These are phyloP conservation scores for Antennarius striatus DNA, from an alignment of 2,113 vertebrate genomes.

Conservation along the genomic window DNA sequence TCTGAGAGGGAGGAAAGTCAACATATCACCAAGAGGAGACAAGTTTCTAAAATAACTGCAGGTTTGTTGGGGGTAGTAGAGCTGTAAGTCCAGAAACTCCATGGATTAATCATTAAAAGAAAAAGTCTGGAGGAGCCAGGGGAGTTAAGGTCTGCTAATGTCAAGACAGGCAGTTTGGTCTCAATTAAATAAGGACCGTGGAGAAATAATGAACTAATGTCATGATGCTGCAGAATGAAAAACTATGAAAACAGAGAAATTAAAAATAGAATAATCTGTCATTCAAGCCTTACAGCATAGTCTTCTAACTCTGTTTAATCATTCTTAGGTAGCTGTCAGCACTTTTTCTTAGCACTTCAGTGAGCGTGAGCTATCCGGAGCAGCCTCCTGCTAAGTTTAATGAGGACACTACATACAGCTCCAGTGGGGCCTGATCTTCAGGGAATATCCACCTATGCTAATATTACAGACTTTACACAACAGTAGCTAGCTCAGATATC, in stretches of 20 bases:
- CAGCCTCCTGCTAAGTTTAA: constrained; percentile 15
- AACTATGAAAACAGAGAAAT: too few relatives aligned
- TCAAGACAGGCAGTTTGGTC: background rate
- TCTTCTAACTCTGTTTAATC: constrained; percentile 27
- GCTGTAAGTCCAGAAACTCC: constrained; percentile 7
- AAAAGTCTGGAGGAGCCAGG: constrained; percentile 21
- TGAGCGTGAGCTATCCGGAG: constrained; percentile 11
- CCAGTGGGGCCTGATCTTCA: constrained; percentile 17
- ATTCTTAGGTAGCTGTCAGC: constrained; percentile 35
- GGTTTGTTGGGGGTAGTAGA: constrained; percentile 32
- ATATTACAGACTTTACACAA: background rate
- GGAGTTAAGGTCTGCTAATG: background rate
- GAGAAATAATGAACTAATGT: too few relatives aligned
- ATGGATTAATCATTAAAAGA: constrained; percentile 64
- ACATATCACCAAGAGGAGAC: constrained; percentile 27
- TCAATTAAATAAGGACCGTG: too few relatives aligned
- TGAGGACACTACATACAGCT: background rate
- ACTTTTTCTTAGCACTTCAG: constrained; percentile 9
- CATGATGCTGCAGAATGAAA: too few relatives aligned
- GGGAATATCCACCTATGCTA: background rate
- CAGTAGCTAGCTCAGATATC: background rate
- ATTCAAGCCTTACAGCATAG: too few relatives aligned
- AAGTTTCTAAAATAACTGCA: constrained; percentile 20
- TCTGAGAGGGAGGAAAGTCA: constrained; percentile 1
- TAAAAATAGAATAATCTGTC: too few relatives aligned